Evolutionary conservation across 2,888 invertebrate species (phyloP).

Genomic region (Steinernema scapterisci): DNA sequence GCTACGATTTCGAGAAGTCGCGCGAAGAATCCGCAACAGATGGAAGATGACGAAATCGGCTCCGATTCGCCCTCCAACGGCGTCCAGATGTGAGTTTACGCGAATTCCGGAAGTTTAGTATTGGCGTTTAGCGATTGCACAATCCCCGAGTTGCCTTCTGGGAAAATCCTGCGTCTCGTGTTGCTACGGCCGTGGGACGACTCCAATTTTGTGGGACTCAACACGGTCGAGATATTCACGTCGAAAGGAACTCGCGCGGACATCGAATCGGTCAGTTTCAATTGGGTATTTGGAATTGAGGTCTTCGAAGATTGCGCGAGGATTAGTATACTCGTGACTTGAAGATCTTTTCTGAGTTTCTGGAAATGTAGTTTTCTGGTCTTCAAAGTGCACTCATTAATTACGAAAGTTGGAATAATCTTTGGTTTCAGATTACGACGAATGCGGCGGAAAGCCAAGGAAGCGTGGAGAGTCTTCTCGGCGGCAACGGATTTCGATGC

Average conservation of each 20-base stretch:
- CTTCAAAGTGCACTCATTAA: not conserved
- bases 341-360: conserved; percentile 28
- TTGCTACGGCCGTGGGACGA: conserved; percentile 52
- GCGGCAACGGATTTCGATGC: conserved; percentile 37
- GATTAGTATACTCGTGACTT: not conserved
- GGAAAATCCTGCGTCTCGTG: conserved; percentile 39
- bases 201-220: conserved; percentile 53
- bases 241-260: conserved; percentile 50
- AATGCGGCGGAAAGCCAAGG: conserved; percentile 37
- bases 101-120: not conserved
- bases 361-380: not conserved
- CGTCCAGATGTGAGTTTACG: not conserved
- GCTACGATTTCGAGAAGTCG: not conserved
- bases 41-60: conserved; percentile 3
- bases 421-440: conserved; percentile 40
- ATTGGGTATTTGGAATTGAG: too few species aligned
- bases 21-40: conserved; percentile 2
- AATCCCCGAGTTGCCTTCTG: conserved; percentile 51
- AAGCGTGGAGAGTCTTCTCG: conserved; percentile 44
- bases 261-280: conserved; percentile 35
- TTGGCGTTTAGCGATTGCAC: conserved; percentile 41
- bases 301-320: too few species aligned
- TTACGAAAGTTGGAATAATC: not conserved
- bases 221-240: conserved; percentile 61
- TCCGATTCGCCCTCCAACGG: not conserved